Base-by-base conservation (phyloP, 2,113 vertebrate genomes). In the Nansenia antarctica region DNA sequence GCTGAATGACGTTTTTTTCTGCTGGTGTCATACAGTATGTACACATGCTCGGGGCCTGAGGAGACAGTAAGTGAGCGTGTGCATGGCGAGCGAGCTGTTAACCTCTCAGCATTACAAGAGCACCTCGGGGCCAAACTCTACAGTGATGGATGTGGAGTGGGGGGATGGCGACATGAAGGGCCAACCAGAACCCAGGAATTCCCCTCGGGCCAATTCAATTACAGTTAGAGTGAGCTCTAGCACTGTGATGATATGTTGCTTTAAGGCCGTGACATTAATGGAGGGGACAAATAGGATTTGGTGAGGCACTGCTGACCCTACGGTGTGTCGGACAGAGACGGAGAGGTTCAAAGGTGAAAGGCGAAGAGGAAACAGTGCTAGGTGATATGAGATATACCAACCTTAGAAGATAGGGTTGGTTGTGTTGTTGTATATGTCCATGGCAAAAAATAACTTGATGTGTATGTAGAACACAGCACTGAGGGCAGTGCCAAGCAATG, bases 201-300 rank as follows among this genome's bases (percentile, higher is more conserved):
- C 85, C 89, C 88, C 87, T 74, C 76, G 83, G 88, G 90, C 84
- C 80, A 83, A 92, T 92, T 92, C 86, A 92, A 88, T 92, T 92
- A 92, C 87, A 84, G 83, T 86, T 88, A 79, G 84, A 81, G 84
- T 78, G 67, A 89, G 87, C 82, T 39, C 66, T 71, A 5, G 53
- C 77, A 69, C 72, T 77, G 81, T 77, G 76, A 87, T 85, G 88
- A 88, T 86, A 72, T 89, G 89, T 90, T 82, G 83, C 84, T 88
- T 88, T 84, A 88, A 86, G 76, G 79, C 79, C 57, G 57, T 82
- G 83, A 90, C 83, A 81, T 85, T 87, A 90, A 84, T 89, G 73
- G 69, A 79, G 62, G 62, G 86, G 88, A 91, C 85, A 89, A 73
- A 91, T 89, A 26, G 79, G 83, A 89, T 90, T 89, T 86, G 80